A percentile compares a stretch with the other conserved stretches of the same genome.
phyloP scores from a whole-genome alignment of 2,888 invertebrate genomes.

The Temnothorax ravouxi region DNA sequence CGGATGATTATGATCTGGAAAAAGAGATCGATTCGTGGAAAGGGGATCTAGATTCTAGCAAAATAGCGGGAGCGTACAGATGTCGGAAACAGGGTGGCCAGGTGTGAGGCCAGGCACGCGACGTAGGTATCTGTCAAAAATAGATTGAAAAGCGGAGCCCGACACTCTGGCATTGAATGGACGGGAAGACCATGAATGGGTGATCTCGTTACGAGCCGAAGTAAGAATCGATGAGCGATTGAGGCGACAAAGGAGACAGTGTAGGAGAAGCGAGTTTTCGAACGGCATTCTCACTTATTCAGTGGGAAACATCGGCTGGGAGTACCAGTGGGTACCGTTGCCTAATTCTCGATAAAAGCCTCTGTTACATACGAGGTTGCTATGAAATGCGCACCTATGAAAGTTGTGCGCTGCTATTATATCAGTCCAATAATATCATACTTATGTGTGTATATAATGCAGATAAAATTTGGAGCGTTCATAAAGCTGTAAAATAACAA shows the following conservation, averaged over 20 bases:
- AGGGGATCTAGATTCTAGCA: conserved; percentile 31
- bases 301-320: not conserved
- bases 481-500: no score
- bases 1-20: conserved; percentile 46
- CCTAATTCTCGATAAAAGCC: conserved; percentile 11
- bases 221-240: conserved; percentile 44
- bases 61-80: conserved; percentile 72
- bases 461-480: no score
- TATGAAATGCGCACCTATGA: conserved; percentile 5
- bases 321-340: conserved; percentile 10
- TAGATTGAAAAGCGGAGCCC: conserved; percentile 67
- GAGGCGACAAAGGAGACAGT: not conserved
- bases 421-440: conserved; percentile 7
- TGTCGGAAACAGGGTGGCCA: conserved; percentile 73
- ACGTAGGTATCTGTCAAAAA: conserved; percentile 72
- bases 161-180: conserved; percentile 62
- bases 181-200: conserved; percentile 66
- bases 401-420: not conserved
- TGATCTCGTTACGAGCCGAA: conserved; percentile 50
- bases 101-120: conserved; percentile 78
- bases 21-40: conserved; percentile 63
- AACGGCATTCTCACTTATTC: conserved; percentile 38
- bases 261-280: conserved; percentile 33
- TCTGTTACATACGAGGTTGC: not conserved
- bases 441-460: not conserved